Evolutionary conservation across 1,140 invertebrate genomes (phyloP).

Genomic region (Bombus waltoni): DNA sequence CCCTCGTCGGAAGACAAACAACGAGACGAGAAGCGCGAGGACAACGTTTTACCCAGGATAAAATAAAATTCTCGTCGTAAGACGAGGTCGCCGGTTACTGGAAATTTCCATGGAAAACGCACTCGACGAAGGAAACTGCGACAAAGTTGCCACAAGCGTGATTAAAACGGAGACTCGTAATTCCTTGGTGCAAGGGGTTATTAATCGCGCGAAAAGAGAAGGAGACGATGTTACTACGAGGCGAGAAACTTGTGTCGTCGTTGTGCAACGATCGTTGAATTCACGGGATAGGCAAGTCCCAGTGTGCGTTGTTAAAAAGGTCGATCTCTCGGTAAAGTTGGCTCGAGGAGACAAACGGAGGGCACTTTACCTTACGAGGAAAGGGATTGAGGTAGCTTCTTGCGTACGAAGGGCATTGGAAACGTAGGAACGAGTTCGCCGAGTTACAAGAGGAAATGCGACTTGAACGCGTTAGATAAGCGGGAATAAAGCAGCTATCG

Average conservation of each 20-base stretch:
- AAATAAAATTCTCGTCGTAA: background rate
- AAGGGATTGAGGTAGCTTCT: background rate
- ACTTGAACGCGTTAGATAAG: too few relatives aligned
- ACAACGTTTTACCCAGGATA: background rate
- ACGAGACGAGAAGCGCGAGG: background rate
- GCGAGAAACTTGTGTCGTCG: background rate
- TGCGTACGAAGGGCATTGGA: too few relatives aligned
- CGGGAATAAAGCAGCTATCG: too few relatives aligned
- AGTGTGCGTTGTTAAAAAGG: constrained; percentile 44
- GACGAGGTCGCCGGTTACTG: background rate
- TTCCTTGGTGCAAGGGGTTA: background rate
- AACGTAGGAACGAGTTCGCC: background rate
- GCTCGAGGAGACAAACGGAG: too few relatives aligned
- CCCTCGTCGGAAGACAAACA: background rate
- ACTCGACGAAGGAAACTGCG: background rate
- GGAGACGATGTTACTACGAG: background rate
- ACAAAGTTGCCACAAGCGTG: background rate
- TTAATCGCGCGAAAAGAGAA: background rate
- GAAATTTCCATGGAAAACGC: background rate
- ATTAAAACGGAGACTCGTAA: background rate
- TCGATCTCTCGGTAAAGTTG: constrained; percentile 8
- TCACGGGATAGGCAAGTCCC: background rate
- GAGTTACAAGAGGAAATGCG: too few relatives aligned
- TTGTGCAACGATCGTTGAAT: background rate
- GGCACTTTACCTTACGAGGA: too few relatives aligned